A percentile compares a stretch with the other conserved stretches of the same genome.
Conservation (phyloP, 2,797 vertebrate species). For the Anguilla obscura region DNA sequence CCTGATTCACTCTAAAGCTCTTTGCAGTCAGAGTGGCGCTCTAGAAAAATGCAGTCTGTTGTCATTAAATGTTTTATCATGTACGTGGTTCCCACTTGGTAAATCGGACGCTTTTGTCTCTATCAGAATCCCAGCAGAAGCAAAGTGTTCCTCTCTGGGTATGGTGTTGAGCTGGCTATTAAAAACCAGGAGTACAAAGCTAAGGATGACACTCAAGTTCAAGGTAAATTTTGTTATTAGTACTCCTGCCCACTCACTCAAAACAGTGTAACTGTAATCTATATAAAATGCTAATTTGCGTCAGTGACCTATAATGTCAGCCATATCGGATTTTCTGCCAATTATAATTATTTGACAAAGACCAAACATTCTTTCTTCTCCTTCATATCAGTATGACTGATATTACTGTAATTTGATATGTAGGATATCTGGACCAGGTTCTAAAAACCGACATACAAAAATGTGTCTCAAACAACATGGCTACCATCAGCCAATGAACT, state of each 20-base stretch:
- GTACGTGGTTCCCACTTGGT: background rate
- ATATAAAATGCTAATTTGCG: too few relatives aligned
- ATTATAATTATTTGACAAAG: background rate
- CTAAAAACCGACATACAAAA: background rate
- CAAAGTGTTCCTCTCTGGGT: constrained; percentile 91
- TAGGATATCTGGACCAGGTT: background rate
- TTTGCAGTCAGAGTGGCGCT: too few relatives aligned
- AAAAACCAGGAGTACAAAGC: constrained; percentile 99
- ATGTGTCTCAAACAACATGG: background rate
- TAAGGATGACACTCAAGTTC: constrained; percentile 98
- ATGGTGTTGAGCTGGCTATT: constrained; percentile 95
- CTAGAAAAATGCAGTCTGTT: background rate
- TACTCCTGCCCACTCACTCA: background rate
- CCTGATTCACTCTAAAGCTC: background rate
- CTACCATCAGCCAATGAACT: too few relatives aligned
- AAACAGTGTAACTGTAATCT: background rate
- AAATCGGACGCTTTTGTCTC: background rate
- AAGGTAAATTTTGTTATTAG: constrained; percentile 71
- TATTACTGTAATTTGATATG: background rate
- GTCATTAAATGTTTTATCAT: background rate
- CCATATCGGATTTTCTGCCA: background rate
- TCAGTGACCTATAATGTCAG: too few relatives aligned
- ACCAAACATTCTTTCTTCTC: background rate
- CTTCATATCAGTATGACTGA: background rate
- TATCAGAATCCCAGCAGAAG: constrained; percentile 78